Evolutionary conservation across 1,140 invertebrate species (phyloP), one percentile per base, ranked within the genome.

Genomic region (Campodea augens): DNA sequence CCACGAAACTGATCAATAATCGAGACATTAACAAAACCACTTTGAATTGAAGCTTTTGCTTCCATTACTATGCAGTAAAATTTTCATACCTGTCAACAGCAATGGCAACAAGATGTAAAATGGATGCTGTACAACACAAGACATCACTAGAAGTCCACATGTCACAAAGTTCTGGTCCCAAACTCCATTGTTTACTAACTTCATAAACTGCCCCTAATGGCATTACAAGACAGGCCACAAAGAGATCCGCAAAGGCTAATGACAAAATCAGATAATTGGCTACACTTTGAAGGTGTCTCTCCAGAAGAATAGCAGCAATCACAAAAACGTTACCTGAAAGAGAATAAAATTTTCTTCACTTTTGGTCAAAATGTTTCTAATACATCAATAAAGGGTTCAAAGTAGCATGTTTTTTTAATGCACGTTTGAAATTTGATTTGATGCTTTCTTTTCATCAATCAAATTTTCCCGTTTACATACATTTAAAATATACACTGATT

Each of bases 131-230:
- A 63, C 90, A 93, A 59, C 86, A 91, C 0, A 93, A 67, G 5
- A 92, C 86, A 59, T 95, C 88, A 44, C 81, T 78, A 3, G 79
- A 84, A 12, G 87, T 88, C 86, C 87, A 93, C 75, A 92, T 83
- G 63, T 91, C 86, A 60, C 88, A 91, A 24, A 92, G 65, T 56
- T 81, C 76, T 0, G 81, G 77, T 21, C 87, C 87, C 36, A 92
- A 65, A 45, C 74, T 78, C 88, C 86, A 91, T 57, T 71, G 54
- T 49, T 67, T 52, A 50, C 59, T 63, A 46, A 72, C 66, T 55
- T 73, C 68, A 46, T 67, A 63, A 25, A 72, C 60, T 25, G 69
- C 70, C 46, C 81, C 80, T 43, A 89, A 62, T 4, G 85, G 84
- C 77, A 87, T 87, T 25, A 89, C 84, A 18, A 88, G 66, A 55